These are phyloP conservation scores for Aporophyla lueneburgensis DNA, from an alignment of 2,888 invertebrate species.

Conservation along the genomic window DNA sequence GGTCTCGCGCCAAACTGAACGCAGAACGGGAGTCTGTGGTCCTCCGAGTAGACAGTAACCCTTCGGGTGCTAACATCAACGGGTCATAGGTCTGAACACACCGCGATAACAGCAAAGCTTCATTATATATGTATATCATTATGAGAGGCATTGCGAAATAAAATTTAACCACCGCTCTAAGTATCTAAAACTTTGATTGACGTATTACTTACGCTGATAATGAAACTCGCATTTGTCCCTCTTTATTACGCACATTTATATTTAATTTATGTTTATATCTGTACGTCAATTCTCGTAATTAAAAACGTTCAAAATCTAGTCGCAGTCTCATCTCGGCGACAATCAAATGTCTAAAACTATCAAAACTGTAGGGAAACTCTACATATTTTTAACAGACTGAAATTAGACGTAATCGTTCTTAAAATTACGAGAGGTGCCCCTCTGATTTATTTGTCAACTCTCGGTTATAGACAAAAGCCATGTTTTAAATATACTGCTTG, in stretches of 20 bases:
- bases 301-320: too few species aligned
- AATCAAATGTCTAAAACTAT: too few species aligned
- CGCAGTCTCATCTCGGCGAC: too few species aligned
- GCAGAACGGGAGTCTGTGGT: conserved; percentile 38
- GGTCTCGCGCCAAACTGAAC: conserved; percentile 71
- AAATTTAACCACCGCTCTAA: neutral
- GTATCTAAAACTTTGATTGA: conserved; percentile 8
- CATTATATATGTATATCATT: conserved; percentile 20
- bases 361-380: too few species aligned
- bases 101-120: conserved; percentile 40
- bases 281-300: too few species aligned
- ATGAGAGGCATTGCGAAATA: conserved; percentile 17
- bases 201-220: conserved; percentile 1
- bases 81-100: conserved; percentile 31
- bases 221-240: neutral
- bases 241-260: neutral
- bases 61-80: conserved; percentile 37
- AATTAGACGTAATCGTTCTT: too few species aligned
- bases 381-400: too few species aligned
- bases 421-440: too few species aligned
- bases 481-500: too few species aligned
- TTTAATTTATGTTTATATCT: too few species aligned
- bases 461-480: too few species aligned
- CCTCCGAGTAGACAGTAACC: conserved; percentile 48
- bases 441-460: too few species aligned